Percentiles rank a stretch among this genome's conserved stretches.
phyloP scores from a whole-genome alignment of 2,888 invertebrate genomes.

The Theretra japonica region DNA sequence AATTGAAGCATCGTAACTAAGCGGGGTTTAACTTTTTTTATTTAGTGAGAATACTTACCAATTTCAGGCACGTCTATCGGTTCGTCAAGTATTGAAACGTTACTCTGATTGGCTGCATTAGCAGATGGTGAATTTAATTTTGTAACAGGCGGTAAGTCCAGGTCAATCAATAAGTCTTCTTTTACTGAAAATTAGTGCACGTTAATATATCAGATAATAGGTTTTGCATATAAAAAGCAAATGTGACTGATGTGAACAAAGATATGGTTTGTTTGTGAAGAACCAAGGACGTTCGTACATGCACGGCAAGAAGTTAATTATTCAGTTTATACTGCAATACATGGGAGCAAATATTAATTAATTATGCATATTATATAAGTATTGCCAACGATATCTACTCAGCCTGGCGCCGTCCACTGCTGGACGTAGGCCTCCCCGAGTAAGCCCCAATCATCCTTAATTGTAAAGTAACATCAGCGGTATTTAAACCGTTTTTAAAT shows the following conservation, averaged over 20 bases:
- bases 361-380: no score
- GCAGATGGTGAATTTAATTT: conserved; percentile 53
- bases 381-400: no score
- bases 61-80: conserved; percentile 89
- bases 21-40: neutral
- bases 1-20: neutral
- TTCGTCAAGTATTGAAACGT: conserved; percentile 87
- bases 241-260: neutral
- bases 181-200: conserved; percentile 59
- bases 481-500: no score
- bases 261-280: neutral
- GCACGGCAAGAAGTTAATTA: neutral
- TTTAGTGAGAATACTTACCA: conserved; percentile 59
- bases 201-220: neutral
- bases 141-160: conserved; percentile 85
- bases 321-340: no score
- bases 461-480: no score
- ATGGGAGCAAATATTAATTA: no score
- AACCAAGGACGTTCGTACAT: neutral
- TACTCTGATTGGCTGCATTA: conserved; percentile 50
- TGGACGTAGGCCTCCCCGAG: no score
- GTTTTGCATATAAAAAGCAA: neutral
- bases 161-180: conserved; percentile 91
- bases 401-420: no score
- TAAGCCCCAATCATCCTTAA: no score